phyloP scores from a whole-genome alignment of 2,113 vertebrate species.

The Natator depressus region DNA sequence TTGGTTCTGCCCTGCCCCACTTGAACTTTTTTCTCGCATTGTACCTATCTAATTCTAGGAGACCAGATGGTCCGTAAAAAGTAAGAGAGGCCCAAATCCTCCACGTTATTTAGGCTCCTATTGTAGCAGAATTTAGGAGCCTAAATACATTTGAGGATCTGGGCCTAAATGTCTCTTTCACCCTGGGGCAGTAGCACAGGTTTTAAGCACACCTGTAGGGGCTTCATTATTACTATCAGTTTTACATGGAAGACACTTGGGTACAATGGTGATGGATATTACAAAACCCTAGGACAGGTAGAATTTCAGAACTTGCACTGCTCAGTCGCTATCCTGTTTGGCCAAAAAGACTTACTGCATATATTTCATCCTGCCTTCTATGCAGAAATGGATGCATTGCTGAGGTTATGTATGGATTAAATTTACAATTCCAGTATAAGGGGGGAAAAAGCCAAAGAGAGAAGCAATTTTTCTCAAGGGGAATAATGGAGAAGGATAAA shows the following conservation, averaged over 20 bases:
- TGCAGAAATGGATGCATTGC: background rate
- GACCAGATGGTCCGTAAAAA: constrained; percentile 1
- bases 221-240: background rate
- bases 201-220: too few relatives aligned
- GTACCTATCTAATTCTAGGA: background rate
- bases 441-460: constrained; percentile 12
- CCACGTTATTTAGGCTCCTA: background rate
- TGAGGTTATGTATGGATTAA: background rate
- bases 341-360: background rate
- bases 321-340: background rate
- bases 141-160: too few relatives aligned
- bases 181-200: too few relatives aligned
- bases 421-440: constrained; percentile 3
- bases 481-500: constrained; percentile 7
- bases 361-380: background rate
- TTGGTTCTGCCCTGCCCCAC: background rate
- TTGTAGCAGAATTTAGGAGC: background rate
- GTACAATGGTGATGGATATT: background rate
- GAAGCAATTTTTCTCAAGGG: constrained; percentile 5
- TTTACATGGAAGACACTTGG: background rate
- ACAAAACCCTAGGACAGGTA: background rate
- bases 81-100: background rate
- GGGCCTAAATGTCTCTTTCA: too few relatives aligned
- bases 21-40: background rate
- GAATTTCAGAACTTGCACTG: background rate